Percentiles rank a stretch among this genome's conserved stretches.
Conservation (phyloP, 1,140 invertebrate genomes). For the Diabrotica virgifera region DNA sequence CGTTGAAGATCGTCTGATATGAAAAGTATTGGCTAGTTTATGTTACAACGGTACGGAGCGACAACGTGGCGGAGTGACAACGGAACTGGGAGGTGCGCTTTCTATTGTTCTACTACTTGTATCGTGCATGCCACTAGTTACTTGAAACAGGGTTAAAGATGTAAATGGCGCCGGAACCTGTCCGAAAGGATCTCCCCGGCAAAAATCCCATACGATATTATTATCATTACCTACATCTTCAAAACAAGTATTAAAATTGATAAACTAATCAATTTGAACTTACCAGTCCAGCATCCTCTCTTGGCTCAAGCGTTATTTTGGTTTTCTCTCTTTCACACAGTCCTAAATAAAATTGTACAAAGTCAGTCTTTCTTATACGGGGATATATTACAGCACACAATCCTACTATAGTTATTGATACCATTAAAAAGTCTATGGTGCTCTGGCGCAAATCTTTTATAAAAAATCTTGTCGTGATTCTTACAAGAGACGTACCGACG, state of each 20-base stretch:
- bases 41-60: too few relatives aligned
- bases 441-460: conserved; percentile 71
- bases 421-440: conserved; percentile 80
- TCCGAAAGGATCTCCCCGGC: too few relatives aligned
- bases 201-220: too few relatives aligned
- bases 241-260: background rate
- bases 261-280: conserved; percentile 4
- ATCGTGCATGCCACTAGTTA: too few relatives aligned
- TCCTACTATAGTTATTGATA: conserved; percentile 71
- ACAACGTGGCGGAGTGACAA: too few relatives aligned
- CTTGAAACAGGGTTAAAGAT: too few relatives aligned
- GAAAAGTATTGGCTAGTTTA: too few relatives aligned
- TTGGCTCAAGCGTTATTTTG: conserved; percentile 70
- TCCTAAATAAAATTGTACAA: conserved; percentile 79
- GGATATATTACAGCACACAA: conserved; percentile 75
- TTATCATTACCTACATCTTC: too few relatives aligned
- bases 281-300: conserved; percentile 77
- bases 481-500: conserved; percentile 77
- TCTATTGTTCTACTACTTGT: too few relatives aligned
- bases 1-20: too few relatives aligned
- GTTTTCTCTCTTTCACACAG: conserved; percentile 69
- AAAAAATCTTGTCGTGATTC: conserved; percentile 78
- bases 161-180: too few relatives aligned
- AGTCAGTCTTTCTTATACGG: conserved; percentile 71
- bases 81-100: too few relatives aligned